Conservation (phyloP, 2,888 invertebrate genomes). For the Drosophila nigricruria region DNA sequence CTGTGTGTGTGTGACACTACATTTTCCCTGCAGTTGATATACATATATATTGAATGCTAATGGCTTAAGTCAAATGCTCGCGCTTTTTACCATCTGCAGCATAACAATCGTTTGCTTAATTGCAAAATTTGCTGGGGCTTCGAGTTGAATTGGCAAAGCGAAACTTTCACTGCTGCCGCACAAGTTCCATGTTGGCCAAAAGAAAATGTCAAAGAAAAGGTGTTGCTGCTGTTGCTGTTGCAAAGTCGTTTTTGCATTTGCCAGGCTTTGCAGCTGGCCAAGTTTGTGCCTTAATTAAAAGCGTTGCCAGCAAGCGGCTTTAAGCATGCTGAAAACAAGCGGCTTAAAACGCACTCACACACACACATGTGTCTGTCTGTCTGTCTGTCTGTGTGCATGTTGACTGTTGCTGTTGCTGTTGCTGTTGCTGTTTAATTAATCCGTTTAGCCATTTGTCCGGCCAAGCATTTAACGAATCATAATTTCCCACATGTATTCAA, state of each 20-base stretch:
- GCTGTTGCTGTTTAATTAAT: constrained; percentile 65
- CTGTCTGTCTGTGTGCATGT: background rate
- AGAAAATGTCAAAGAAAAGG: constrained; percentile 59
- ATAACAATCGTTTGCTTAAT: constrained; percentile 58
- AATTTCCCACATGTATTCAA: constrained; percentile 79
- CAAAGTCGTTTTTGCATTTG: constrained; percentile 66
- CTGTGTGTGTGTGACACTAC: constrained; percentile 24
- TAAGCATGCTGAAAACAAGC: constrained; percentile 50
- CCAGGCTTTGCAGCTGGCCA: constrained; percentile 39
- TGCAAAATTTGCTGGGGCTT: constrained; percentile 54
- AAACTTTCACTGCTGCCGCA: constrained; percentile 57
- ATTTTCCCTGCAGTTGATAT: constrained; percentile 30
- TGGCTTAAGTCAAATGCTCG: constrained; percentile 7
- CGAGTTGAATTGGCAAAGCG: constrained; percentile 17
- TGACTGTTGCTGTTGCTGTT: too few relatives aligned
- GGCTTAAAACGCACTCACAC: constrained; percentile 51
- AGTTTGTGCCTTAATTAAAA: constrained; percentile 66
- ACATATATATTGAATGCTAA: constrained; percentile 12
- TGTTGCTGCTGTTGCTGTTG: constrained; percentile 15
- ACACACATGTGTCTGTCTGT: background rate
- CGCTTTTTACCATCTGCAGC: constrained; percentile 33
- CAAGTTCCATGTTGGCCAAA: constrained; percentile 25
- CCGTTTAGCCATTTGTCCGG: constrained; percentile 66
- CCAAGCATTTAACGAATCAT: constrained; percentile 76
- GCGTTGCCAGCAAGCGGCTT: constrained; percentile 39